Evolutionary conservation across 2,113 vertebrate species (phyloP), one percentile per base, ranked within the genome.

Genomic region (Sigmodon hispidus): DNA sequence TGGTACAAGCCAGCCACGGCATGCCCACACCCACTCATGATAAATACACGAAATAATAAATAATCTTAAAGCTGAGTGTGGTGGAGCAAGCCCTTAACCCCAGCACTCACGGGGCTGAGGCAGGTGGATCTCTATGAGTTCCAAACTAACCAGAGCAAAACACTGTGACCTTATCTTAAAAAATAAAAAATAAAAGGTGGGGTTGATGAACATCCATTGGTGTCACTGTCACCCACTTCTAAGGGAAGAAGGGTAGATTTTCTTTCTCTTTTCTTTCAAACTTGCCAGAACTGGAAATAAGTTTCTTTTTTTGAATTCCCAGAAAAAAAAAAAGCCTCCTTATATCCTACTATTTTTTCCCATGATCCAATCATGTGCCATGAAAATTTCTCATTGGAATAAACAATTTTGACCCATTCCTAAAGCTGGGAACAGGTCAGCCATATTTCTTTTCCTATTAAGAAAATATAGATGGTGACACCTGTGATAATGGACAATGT

Each of bases 291-390:
- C 24, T 89, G 72, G 91, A 89, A 92, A 73, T 15, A 85, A 92
- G 5, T 15, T 94, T n/a, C 61, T n/a, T 89, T 89, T 63, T 36
- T 31, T 55, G 72, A 86, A 90, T 69, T 26, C 55, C 81, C 22
- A 81, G 48, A 55, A 79, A 87, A 91, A 57, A 22, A 55, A 79
- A 87, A 91, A 57, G 26, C 75, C 85, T 94, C 61, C 26, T 92
- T 93, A 7, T 61, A 67, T 36, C n/a, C 81, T 36, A 48, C 16
- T 52, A 57, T n/a, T 89, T 29, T 40, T 50, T 16, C 12, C 12
- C 24, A 34, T n/a, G 34, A 75, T 63, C 50, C 61, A 86, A 7
- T 88, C 36, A 29, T 15, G 45, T 94, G 65, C 6, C n/a, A 1
- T 52, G n/a, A 48, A 17, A 79, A 77, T 72, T 88, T 48, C 34